Conservation (phyloP, 2,797 vertebrate species). For the Sebastes oblongus region DNA sequence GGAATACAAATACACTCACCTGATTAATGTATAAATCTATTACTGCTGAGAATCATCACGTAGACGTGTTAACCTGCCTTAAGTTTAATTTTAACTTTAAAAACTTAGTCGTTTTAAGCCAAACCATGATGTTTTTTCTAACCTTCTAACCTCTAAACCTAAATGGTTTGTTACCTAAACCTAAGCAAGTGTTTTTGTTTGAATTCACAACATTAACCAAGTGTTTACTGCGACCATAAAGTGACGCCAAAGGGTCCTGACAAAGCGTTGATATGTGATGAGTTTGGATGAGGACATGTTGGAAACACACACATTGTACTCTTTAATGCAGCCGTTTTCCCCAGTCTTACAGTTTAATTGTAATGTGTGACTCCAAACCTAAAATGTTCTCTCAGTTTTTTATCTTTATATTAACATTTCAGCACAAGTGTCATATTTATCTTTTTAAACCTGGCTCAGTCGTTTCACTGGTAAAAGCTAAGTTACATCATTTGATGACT, state of each 20-base stretch:
- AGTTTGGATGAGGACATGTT: not conserved
- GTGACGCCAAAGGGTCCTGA: not conserved
- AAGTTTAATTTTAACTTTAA: not conserved
- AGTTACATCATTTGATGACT: no score
- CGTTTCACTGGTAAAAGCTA: not conserved
- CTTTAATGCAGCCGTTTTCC: not conserved
- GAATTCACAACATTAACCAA: not conserved
- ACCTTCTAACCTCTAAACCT: not conserved
- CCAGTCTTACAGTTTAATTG: not conserved
- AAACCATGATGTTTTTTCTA: not conserved
- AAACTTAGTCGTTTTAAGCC: no score
- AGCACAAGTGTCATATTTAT: not conserved
- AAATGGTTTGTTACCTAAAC: not conserved
- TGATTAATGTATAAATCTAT: constrained; percentile 76
- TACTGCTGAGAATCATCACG: constrained; percentile 75
- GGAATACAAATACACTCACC: constrained; percentile 49
- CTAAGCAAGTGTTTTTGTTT: not conserved
- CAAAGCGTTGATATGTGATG: no score
- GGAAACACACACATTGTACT: not conserved
- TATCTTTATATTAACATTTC: no score
- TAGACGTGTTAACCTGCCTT: constrained; percentile 48
- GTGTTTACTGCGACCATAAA: not conserved
- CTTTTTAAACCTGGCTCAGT: not conserved
- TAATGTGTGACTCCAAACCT: not conserved
- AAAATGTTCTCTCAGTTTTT: no score